These are phyloP conservation scores for Smithornis capensis DNA, from an alignment of 2,113 vertebrate genomes.

Conservation along the genomic window DNA sequence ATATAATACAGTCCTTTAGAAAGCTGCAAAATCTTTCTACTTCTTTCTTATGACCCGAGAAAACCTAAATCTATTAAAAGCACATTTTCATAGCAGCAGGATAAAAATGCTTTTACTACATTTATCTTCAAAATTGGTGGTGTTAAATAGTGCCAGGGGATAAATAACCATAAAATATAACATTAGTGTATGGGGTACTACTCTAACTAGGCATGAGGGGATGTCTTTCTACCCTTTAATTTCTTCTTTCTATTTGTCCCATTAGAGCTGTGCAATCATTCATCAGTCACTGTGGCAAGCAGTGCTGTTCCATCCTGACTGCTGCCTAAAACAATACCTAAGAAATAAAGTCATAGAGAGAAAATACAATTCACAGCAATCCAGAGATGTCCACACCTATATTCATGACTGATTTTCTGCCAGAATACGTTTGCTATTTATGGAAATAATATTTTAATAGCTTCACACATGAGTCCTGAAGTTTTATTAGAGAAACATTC, in stretches of 20 bases:
- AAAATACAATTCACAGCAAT: background rate
- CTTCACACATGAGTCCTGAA: background rate
- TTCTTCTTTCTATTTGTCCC: conserved; percentile 62
- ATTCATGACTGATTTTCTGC: background rate
- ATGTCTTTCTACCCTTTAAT: conserved; percentile 47
- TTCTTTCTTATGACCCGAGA: conserved; percentile 48
- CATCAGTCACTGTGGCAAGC: conserved; percentile 18
- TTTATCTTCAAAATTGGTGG: conserved; percentile 64
- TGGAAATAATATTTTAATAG: background rate
- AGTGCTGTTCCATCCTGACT: background rate
- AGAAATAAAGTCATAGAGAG: background rate
- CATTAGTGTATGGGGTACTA: conserved; percentile 45
- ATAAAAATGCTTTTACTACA: conserved; percentile 66
- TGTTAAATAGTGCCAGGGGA: conserved; percentile 64
- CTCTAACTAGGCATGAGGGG: conserved; percentile 54
- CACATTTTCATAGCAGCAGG: conserved; percentile 66
- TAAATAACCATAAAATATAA: conserved; percentile 73
- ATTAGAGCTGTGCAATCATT: conserved; percentile 45
- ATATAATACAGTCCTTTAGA: conserved; percentile 78
- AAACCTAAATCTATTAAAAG: conserved; percentile 68
- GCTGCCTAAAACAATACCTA: background rate
- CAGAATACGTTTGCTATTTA: background rate
- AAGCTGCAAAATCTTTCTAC: conserved; percentile 52
- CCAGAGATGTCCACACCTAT: background rate
- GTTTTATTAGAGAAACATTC: background rate